Evolutionary conservation across 2,888 invertebrate species (phyloP), one percentile per base, ranked within the genome.

Genomic region (Trissolcus japonicus): DNA sequence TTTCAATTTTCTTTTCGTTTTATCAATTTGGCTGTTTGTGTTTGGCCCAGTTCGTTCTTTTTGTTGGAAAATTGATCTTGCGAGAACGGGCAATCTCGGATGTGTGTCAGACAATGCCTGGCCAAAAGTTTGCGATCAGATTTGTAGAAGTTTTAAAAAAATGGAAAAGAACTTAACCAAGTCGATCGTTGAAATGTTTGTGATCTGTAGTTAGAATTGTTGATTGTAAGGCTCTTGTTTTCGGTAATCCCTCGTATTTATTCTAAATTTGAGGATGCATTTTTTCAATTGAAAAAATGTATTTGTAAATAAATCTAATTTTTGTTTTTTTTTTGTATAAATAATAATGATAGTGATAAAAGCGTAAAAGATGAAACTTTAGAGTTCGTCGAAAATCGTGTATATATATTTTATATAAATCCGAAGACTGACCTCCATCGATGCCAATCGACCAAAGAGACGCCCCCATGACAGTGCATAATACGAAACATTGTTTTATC

Each of bases 351-450:
- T 68, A 51, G 46, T 46, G 46, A 46, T 35, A 35, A 35, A 35
- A 35, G 35, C 35, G 9, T 35, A 7, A 9, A 0, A 35, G 35
- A 35, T 35, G 35, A 35, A 53, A 74, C 13, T 48, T 3, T 67
- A 67, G 51, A 35, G 40, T 41, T 50, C 61, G 51, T 57, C 25
- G 14, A 71, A 66, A 61, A 16, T 48, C 46, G 6, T 69, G 76
- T 77, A 77, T 17, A 77, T 77, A 77, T 63, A 82, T 82, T 82
- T 83, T 83, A 85, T 78, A 81, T 86, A 84, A 85, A 87, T 83
- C 81, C 85, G 84, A 88, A 88, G 88, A 88, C 88, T 88, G 88
- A 88, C 86, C 86, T 86, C 86, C 86, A 88, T 85, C 86, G 83
- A 83, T 87, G 85, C 87, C 87, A 87, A 86, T 84, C 85, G 88